phyloP scores from a whole-genome alignment of 2,113 vertebrate species.

The Pimephales promelas region DNA sequence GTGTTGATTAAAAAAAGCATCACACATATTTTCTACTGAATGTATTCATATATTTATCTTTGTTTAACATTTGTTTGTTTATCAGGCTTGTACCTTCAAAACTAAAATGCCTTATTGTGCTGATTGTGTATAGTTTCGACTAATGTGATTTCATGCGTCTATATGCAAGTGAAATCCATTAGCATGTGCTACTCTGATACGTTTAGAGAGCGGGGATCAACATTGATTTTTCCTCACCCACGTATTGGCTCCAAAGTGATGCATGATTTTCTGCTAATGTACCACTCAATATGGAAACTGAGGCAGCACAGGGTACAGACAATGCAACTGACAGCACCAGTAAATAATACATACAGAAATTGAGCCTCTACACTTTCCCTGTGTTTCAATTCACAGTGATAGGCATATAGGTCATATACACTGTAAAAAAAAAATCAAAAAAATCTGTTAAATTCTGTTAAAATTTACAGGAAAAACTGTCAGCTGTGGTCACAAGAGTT shows the following conservation, averaged over 20 bases:
- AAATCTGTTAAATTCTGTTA: no score
- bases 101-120: no score
- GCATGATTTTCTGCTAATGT: slow-evolving; percentile 20
- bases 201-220: slow-evolving; percentile 1
- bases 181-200: slow-evolving; percentile 10
- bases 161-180: slow-evolving; percentile 11
- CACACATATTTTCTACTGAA: neutral
- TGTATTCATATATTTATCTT: neutral
- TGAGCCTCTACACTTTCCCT: neutral
- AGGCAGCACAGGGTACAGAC: neutral
- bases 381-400: neutral
- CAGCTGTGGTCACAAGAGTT: no score
- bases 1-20: neutral
- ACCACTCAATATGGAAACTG: slow-evolving; percentile 5
- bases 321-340: neutral
- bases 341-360: neutral
- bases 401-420: neutral
- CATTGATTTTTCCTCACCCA: slow-evolving; percentile 27
- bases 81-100: neutral
- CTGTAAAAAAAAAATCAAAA: no score
- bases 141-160: slow-evolving; percentile 7
- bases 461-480: no score
- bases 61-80: neutral
- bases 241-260: slow-evolving; percentile 3
- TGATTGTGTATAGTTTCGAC: neutral